Conservation (phyloP, 1,140 invertebrate genomes). For the Subanguina moxae region DNA sequence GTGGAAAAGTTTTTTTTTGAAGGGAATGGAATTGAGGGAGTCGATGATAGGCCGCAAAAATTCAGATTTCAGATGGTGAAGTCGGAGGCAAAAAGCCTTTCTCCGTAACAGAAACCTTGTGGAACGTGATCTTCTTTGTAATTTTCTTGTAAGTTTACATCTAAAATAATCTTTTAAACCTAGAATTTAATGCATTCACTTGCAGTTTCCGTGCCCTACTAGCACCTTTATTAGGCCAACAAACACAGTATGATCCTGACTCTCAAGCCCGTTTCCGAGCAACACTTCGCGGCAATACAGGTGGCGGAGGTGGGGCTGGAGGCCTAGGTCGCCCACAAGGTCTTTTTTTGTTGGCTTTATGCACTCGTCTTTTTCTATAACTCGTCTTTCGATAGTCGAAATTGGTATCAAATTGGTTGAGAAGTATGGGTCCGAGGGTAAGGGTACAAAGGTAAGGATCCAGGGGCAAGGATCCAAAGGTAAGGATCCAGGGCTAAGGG, state of each 20-base stretch:
- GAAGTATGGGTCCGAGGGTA: no score
- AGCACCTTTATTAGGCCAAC: slow-evolving; percentile 18
- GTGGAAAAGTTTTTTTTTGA: no score
- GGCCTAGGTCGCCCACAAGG: slow-evolving; percentile 16
- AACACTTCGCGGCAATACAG: slow-evolving; percentile 15
- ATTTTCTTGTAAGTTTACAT: slow-evolving; percentile 28
- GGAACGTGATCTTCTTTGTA: slow-evolving; percentile 26
- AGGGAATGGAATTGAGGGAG: no score
- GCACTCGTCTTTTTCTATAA: no score
- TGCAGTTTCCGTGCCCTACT: slow-evolving; percentile 29
- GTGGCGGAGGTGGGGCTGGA: slow-evolving; percentile 5
- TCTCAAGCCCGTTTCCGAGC: slow-evolving; percentile 22
- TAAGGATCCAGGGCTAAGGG: no score
- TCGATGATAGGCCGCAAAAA: no score
- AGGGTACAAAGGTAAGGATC: no score
- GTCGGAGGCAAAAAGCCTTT: slow-evolving; percentile 16
- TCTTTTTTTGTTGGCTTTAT: no score
- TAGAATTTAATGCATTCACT: background rate
- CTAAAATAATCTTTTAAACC: slow-evolving; percentile 8
- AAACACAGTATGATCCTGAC: slow-evolving; percentile 25
- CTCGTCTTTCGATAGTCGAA: no score
- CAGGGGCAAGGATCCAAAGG: no score
- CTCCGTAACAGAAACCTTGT: slow-evolving; percentile 20
- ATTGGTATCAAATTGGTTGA: background rate
- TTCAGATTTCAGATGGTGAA: slow-evolving; percentile 21